Conservation (phyloP, 1,140 invertebrate species). For the Neuroterus valhalla region DNA sequence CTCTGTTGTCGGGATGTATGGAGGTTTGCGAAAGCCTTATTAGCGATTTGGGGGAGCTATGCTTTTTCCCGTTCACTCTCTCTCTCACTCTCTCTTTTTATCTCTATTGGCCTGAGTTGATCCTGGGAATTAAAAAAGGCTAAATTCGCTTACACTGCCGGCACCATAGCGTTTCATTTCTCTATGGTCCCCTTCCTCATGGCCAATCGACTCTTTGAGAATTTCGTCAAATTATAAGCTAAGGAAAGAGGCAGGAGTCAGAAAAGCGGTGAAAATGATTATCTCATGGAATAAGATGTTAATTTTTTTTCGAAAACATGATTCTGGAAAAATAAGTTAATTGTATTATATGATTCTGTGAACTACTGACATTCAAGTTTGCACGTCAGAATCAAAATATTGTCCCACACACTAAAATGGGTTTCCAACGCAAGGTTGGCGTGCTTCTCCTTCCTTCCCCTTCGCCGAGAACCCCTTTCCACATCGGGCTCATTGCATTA, state of each 20-base stretch:
- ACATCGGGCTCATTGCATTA: no score
- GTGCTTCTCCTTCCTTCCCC: no score
- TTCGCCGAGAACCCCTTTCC: no score
- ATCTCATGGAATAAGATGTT: background rate
- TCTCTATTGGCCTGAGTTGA: constrained; percentile 38
- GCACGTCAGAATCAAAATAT: no score
- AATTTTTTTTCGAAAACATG: no score
- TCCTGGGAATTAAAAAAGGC: constrained; percentile 70
- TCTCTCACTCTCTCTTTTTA: no score
- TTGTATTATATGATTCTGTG: no score
- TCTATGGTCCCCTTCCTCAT: constrained; percentile 39
- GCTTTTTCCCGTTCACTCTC: constrained; percentile 40
- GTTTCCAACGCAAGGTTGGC: no score
- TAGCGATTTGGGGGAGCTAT: constrained; percentile 67
- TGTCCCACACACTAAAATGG: no score
- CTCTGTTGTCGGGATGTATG: constrained; percentile 66
- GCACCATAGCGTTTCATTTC: constrained; percentile 40
- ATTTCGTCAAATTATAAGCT: constrained; percentile 51
- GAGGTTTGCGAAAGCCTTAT: constrained; percentile 69
- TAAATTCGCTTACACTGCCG: constrained; percentile 68
- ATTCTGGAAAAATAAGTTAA: no score
- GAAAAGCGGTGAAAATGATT: background rate
- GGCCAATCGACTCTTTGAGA: constrained; percentile 49
- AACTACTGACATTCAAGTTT: no score
- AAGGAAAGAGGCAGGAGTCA: background rate